Base-by-base conservation (phyloP, 2,113 vertebrate species). In the Cygnus buccinator region DNA sequence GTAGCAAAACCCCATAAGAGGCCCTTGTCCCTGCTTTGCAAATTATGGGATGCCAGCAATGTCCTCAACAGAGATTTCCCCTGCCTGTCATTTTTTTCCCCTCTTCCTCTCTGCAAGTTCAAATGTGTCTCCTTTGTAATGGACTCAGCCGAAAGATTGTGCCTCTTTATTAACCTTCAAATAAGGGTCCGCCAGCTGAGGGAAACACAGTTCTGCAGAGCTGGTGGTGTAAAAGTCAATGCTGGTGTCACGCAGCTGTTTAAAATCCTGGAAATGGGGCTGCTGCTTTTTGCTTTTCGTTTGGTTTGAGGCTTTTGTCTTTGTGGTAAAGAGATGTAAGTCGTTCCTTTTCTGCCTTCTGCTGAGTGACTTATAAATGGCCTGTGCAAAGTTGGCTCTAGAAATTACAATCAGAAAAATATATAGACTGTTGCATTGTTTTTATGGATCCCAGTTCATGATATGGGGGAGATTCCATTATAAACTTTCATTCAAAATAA, bases 111-210 rank as follows among this genome's bases (percentile, higher is more conserved):
- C 46, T 82, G 35, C 58, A 87, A 66, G 74, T 66, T 87, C 81
- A 94, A 89, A 87, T 68, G 8, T 59, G 52, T 84, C 70, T 90
- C 37, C 74, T 79, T 70, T 78, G 14, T 73, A 89, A 84, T 0
- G 0, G 26, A n/a, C 70, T 84, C 6, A 0, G 70, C 57, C 39
- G 31, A 29, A 84, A 68, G 86, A 92, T 92, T 70, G 31, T 29
- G 31, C 39, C 39, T 93, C 44, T 96, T 90, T 63, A 82, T 96
- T 96, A 92, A 89, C 80, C 80, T 96, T 92, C 57, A 67, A 76
- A 37, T 62, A 70, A 84, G 66, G 62, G 80, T 91, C 25, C 70
- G 75, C 74, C 61, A 82, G 72, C 81, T 87, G 90, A 78, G 75
- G 84, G 68, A 78, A 92, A 76, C 59, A 70, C 74, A 9, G 1